phyloP scores from a whole-genome alignment of 2,888 invertebrate genomes.

The Coenonympha arcania region DNA sequence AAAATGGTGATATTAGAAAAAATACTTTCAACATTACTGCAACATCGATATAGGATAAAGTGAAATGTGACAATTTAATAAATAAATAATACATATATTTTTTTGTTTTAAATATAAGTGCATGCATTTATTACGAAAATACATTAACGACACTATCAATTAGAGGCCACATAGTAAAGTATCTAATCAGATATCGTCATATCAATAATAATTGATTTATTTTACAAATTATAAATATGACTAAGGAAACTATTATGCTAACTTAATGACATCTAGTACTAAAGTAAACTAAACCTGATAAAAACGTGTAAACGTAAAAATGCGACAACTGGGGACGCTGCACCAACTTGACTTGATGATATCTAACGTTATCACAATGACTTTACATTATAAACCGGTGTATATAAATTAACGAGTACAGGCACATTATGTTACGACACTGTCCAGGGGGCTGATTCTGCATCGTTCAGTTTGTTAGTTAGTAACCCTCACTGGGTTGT shows the following conservation, averaged over 20 bases:
- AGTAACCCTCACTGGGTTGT: no score
- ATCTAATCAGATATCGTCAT: conserved; percentile 38
- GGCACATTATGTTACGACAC: background rate
- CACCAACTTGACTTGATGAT: conserved; percentile 49
- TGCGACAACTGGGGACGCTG: conserved; percentile 36
- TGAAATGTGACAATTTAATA: conserved; percentile 46
- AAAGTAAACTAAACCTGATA: conserved; percentile 13
- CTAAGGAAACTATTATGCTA: conserved; percentile 19
- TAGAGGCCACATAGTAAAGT: conserved; percentile 54
- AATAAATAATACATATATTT: no score
- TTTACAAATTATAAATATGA: conserved; percentile 10
- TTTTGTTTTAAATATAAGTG: conserved; percentile 43
- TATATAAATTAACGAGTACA: conserved; percentile 15
- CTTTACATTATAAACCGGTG: conserved; percentile 45
- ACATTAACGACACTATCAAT: conserved; percentile 47
- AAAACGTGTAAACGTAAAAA: conserved; percentile 15
- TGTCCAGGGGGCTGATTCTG: no score
- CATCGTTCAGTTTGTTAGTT: no score
- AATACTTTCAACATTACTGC: conserved; percentile 53
- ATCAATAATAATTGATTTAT: conserved; percentile 3
- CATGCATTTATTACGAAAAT: conserved; percentile 42
- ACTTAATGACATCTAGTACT: conserved; percentile 4
- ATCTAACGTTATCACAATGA: conserved; percentile 65
- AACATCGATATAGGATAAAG: conserved; percentile 53
- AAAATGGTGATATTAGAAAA: conserved; percentile 36